Conservation (phyloP, 2,113 vertebrate species). For the Pundamilia nyererei region DNA sequence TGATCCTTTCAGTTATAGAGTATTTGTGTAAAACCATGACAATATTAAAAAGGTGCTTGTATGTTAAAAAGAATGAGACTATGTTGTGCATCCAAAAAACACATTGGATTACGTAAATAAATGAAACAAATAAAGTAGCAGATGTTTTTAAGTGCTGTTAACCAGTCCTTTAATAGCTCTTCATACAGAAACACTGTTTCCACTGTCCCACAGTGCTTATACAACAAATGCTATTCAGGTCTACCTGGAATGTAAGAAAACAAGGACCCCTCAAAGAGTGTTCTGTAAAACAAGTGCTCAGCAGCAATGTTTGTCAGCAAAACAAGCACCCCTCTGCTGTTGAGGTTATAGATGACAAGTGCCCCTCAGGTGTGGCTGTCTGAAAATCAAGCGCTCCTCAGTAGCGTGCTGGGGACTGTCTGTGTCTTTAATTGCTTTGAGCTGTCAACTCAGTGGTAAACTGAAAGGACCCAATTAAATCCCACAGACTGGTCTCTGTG, state of each 20-base stretch:
- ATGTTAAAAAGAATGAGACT: background rate
- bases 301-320: constrained; percentile 48
- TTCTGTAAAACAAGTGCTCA: constrained; percentile 40
- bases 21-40: background rate
- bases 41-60: background rate
- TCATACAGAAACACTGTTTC: background rate
- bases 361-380: constrained; percentile 54
- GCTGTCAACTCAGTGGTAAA: constrained; percentile 64
- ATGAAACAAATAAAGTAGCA: background rate
- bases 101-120: background rate
- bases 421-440: constrained; percentile 70
- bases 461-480: constrained; percentile 70
- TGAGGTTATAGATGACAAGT: constrained; percentile 56
- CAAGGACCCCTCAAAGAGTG: constrained; percentile 6
- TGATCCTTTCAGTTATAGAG: background rate
- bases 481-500: constrained; percentile 38
- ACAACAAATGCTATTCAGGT: background rate
- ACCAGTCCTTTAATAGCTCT: background rate
- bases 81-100: background rate
- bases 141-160: background rate
- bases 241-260: background rate
- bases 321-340: constrained; percentile 40
- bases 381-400: constrained; percentile 56
- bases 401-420: constrained; percentile 26
- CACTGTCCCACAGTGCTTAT: background rate